Percentiles rank a stretch among this genome's conserved stretches.
These are phyloP conservation scores for Elgaria multicarinata DNA, from an alignment of 2,113 vertebrate genomes.

Conservation along the genomic window DNA sequence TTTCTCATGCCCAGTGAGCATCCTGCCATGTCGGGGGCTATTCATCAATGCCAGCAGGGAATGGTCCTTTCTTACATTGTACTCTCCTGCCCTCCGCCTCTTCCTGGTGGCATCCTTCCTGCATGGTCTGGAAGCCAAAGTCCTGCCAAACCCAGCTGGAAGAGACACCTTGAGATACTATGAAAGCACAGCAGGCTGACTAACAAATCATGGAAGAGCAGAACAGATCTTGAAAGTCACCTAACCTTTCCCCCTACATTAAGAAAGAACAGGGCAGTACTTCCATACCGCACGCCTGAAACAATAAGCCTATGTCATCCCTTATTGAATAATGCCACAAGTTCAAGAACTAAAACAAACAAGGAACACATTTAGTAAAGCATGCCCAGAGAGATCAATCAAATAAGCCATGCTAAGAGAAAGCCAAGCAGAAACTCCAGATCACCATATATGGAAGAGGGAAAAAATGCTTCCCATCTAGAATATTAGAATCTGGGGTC, in stretches of 20 bases:
- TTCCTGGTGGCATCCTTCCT: slow-evolving; percentile 7
- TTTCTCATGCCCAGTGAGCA: background rate
- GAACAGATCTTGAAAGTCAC: background rate
- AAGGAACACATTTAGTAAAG: background rate
- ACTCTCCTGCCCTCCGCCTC: background rate
- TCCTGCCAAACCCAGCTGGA: background rate
- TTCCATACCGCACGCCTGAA: background rate
- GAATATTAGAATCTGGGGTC: too few relatives aligned
- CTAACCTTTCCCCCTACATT: too few relatives aligned
- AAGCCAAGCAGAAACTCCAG: background rate
- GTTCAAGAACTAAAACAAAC: background rate
- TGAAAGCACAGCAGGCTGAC: background rate
- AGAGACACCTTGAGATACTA: background rate
- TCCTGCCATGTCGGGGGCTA: slow-evolving; percentile 55
- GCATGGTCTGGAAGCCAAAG: slow-evolving; percentile 6
- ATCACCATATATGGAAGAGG: background rate
- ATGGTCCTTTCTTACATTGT: background rate
- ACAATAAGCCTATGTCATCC: background rate
- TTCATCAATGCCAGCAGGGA: slow-evolving; percentile 7
- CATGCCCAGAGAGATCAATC: background rate
- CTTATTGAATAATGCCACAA: background rate
- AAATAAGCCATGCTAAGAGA: background rate
- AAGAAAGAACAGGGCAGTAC: background rate
- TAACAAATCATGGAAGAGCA: background rate
- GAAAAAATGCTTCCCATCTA: background rate